phyloP scores from a whole-genome alignment of 2,113 vertebrate species.

The Dasyprocta punctata region DNA sequence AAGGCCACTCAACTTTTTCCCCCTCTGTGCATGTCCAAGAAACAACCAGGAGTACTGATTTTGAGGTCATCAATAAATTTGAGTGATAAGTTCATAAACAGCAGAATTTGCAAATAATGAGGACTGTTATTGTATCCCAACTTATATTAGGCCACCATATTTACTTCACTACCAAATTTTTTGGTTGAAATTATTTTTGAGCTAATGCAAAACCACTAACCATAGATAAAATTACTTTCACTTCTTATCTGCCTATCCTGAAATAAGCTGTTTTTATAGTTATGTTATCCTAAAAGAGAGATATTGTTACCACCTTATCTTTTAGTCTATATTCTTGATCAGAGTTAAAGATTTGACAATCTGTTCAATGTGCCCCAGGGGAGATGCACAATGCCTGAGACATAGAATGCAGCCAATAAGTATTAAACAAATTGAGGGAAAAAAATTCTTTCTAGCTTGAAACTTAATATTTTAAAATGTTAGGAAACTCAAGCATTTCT shows the following conservation, averaged over 20 bases:
- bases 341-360: neutral
- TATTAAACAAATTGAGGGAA: neutral
- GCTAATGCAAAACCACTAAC: neutral
- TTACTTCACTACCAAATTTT: neutral
- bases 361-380: neutral
- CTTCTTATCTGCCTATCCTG: neutral
- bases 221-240: neutral
- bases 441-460: neutral
- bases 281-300: neutral
- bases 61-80: neutral
- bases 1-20: neutral
- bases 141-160: neutral
- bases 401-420: neutral
- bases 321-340: neutral
- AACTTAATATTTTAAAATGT: slow-evolving; percentile 11
- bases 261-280: neutral
- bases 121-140: neutral
- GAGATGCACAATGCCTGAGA: neutral
- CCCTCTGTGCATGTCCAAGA: neutral
- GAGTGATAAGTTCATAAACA: neutral
- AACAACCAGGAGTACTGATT: neutral
- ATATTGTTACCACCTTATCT: neutral
- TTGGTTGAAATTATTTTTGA: slow-evolving; percentile 6
- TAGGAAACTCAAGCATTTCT: neutral
- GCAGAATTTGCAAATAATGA: neutral